These are phyloP conservation scores for Bombus picipes DNA, from an alignment of 1,140 invertebrate species.

Conservation along the genomic window DNA sequence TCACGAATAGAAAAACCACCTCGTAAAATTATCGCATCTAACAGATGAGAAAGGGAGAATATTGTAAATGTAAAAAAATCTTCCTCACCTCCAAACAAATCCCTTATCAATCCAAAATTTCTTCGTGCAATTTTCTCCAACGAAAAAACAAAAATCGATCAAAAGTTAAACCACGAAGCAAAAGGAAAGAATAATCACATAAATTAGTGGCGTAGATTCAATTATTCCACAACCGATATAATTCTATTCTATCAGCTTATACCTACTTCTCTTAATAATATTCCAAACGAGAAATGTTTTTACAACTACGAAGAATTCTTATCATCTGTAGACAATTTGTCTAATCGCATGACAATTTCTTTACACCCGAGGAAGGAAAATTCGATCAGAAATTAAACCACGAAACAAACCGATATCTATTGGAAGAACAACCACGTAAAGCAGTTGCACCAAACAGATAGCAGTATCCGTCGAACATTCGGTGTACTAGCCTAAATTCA, in stretches of 20 bases:
- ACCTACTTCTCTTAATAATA: too few species aligned
- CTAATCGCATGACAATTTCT: too few species aligned
- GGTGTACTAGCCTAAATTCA: background rate
- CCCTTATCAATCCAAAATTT: background rate
- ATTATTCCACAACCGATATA: too few species aligned
- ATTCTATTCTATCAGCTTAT: background rate
- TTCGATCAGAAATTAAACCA: background rate
- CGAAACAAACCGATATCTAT: too few species aligned
- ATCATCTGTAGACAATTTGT: background rate
- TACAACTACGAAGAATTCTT: background rate
- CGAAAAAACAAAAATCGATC: too few species aligned
- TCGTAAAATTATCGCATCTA: background rate
- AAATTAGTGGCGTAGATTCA: too few species aligned
- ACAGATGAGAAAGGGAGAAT: too few species aligned
- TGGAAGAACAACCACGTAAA: background rate
- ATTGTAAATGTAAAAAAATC: too few species aligned
- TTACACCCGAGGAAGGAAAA: background rate
- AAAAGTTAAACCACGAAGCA: too few species aligned
- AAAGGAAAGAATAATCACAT: background rate
- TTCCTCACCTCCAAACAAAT: background rate
- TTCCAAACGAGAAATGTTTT: background rate
- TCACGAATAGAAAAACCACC: too few species aligned
- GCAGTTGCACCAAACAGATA: background rate
- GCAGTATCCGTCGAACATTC: background rate
- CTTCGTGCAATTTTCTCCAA: too few species aligned